Evolutionary conservation across 2,113 vertebrate genomes (phyloP), one percentile per base, ranked within the genome.

Genomic region (Hypanus sabinus): DNA sequence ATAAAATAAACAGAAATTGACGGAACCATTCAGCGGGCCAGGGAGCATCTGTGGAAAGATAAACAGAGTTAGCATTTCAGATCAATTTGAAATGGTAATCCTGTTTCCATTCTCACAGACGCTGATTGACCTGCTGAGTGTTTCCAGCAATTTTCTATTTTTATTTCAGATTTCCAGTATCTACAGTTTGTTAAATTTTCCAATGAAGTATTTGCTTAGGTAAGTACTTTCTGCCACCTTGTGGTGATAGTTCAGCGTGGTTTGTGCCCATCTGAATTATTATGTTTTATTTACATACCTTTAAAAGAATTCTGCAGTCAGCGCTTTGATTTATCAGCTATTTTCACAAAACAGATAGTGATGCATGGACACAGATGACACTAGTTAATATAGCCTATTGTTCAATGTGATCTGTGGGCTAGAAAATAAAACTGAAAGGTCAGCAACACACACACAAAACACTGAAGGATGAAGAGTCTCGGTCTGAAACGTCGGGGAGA

Each of bases 211-310:
- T 93, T 93, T 73, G 68, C 27, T 73, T 73, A 1, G 36, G 36
- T 30, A 93, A 93, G 91, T 73, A 46, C 73, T 93, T 55, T 73
- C 68, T 93, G 91, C 91, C 91, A 73, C 70, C 91, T 93, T 93
- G 91, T 93, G 91, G 91, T 75, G 70, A 93, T 55, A 38, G 24
- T 46, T 93, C 55, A 55, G 38, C 55, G 38, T 30, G 14, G 65
- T 24, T 73, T 46, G 73, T 73, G 73, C 70, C 70, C 14, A 73
- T 73, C 20, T 73, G 33, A 88, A 7, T 88, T 12, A 65, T 88
- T 65, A 20, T 83, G 8, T 83, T 46, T 65, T 65, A 33, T 8
- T 88, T 65, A 18, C 16, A 65, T 18, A 65, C 16, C 85, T 62
- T 65, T n/a, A 62, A 88, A 65, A 90, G 57, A 65, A 36, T 68